phyloP scores from a whole-genome alignment of 1,140 invertebrate genomes.

The Uloborus diversus region DNA sequence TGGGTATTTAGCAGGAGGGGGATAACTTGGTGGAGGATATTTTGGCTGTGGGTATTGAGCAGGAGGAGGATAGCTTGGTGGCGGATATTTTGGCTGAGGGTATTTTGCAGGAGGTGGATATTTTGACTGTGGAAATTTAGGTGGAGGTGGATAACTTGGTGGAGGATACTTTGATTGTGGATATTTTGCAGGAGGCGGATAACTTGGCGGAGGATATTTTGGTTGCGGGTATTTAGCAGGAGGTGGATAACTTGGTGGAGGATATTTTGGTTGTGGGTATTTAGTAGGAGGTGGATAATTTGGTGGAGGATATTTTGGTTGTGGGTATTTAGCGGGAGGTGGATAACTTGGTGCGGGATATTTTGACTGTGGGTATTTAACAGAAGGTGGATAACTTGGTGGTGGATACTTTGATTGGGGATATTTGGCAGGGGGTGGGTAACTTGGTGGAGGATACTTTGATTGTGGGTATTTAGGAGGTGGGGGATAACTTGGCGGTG shows the following conservation, averaged over 20 bases:
- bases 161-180: not conserved
- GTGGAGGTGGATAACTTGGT: too few species aligned
- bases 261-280: conserved; percentile 8
- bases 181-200: conserved; percentile 16
- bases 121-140: not conserved
- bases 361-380: not conserved
- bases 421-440: not conserved
- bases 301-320: conserved; percentile 12
- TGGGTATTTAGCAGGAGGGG: too few species aligned
- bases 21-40: not conserved
- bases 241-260: not conserved
- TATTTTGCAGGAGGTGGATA: not conserved
- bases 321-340: not conserved
- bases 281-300: conserved; percentile 7
- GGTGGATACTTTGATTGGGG: not conserved
- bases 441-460: not conserved
- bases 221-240: conserved; percentile 6
- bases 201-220: conserved; percentile 9
- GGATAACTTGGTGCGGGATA: conserved; percentile 7
- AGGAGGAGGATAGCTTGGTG: not conserved
- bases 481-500: not conserved
- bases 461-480: not conserved
- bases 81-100: not conserved
- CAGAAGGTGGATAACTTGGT: not conserved
- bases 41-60: not conserved